These are phyloP conservation scores for Alviniconcha strummeri DNA, from an alignment of 2,888 invertebrate species.

Conservation along the genomic window DNA sequence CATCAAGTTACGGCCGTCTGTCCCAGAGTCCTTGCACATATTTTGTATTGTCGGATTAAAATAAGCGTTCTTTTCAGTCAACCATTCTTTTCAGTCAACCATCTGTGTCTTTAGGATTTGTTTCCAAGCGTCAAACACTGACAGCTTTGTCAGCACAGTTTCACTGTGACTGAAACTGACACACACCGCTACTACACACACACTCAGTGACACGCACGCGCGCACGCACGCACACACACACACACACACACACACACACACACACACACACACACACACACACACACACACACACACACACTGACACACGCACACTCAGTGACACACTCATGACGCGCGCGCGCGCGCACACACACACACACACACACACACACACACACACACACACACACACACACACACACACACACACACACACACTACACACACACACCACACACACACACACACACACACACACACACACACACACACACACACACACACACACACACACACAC, in stretches of 20 bases:
- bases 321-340: too few species aligned
- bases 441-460: not conserved
- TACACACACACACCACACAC: not conserved
- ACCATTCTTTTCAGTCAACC: too few species aligned
- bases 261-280: not conserved
- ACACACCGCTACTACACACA: not conserved
- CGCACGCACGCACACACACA: not conserved
- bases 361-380: constrained; percentile 6
- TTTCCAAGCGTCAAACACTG: too few species aligned
- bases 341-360: not conserved
- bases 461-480: not conserved
- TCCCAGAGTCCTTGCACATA: too few species aligned
- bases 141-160: too few species aligned
- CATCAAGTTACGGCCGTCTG: too few species aligned
- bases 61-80: too few species aligned
- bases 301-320: not conserved
- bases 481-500: not conserved
- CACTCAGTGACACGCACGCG: not conserved
- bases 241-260: not conserved
- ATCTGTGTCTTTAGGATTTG: too few species aligned
- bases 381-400: constrained; percentile 6
- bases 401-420: not conserved
- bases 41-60: too few species aligned
- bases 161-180: too few species aligned
- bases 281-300: not conserved